Conservation (phyloP, 2,797 vertebrate species). For the Sebastes diaconus region DNA sequence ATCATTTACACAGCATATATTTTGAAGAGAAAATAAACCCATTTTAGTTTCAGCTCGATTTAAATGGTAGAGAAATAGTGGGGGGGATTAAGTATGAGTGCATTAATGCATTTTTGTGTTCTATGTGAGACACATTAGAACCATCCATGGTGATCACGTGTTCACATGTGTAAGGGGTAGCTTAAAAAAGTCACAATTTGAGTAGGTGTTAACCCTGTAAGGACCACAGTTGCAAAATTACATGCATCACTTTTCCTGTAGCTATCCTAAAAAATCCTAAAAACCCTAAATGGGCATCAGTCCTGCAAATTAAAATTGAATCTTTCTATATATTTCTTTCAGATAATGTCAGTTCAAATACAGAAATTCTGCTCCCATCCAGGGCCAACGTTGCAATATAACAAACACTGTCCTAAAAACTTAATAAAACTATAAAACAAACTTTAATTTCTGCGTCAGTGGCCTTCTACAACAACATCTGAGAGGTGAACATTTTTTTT, state of each 20-base stretch:
- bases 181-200: not conserved
- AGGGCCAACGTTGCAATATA: too few species aligned
- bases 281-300: too few species aligned
- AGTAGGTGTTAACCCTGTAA: not conserved
- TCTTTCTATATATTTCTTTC: fast-evolving
- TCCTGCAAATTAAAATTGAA: fast-evolving
- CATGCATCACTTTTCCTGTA: too few species aligned
- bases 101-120: not conserved
- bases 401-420: too few species aligned
- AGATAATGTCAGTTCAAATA: too few species aligned
- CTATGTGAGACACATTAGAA: not conserved
- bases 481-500: too few species aligned
- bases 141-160: not conserved
- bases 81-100: not conserved
- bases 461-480: too few species aligned
- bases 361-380: too few species aligned
- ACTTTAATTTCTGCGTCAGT: too few species aligned
- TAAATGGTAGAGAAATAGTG: not conserved
- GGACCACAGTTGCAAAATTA: too few species aligned
- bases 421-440: too few species aligned
- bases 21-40: not conserved
- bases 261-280: too few species aligned
- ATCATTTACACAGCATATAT: not conserved
- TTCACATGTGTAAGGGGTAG: not conserved
- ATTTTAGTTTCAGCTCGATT: not conserved